Percentiles rank a stretch among this genome's conserved stretches.
phyloP scores from a whole-genome alignment of 2,113 vertebrate genomes.

The Barbus barbus region DNA sequence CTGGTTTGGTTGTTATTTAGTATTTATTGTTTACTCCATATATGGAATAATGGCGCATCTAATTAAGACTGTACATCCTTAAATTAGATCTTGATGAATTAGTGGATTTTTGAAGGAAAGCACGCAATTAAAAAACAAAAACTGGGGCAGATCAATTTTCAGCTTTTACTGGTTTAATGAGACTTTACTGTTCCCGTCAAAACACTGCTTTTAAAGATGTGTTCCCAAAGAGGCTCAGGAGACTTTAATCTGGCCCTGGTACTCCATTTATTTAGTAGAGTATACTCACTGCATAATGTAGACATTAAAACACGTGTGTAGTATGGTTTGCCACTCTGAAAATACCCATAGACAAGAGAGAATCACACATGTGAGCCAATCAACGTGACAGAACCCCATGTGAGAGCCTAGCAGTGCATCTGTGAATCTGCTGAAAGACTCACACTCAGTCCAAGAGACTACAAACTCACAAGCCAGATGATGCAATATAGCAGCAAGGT shows the following conservation, averaged over 20 bases:
- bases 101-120: not conserved
- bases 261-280: not conserved
- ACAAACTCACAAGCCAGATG: constrained; percentile 12
- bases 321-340: not conserved
- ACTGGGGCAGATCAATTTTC: not conserved
- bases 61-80: not conserved
- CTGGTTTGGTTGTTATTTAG: not conserved
- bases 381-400: not conserved
- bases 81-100: not conserved
- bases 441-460: constrained; percentile 9
- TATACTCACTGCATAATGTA: not conserved
- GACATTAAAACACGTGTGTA: no score
- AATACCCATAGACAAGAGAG: not conserved
- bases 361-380: constrained; percentile 1
- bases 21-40: not conserved
- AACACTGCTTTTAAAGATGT: not conserved
- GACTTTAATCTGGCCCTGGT: not conserved
- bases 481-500: constrained; percentile 31
- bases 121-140: not conserved
- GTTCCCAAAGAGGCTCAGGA: not conserved
- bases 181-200: not conserved
- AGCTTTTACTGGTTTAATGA: not conserved
- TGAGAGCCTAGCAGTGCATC: not conserved
- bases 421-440: constrained; percentile 25
- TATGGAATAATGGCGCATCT: not conserved